Percentiles rank a stretch among this genome's conserved stretches.
Evolutionary conservation across 1,140 invertebrate species (phyloP).

Genomic region (Onthophagus taurus): DNA sequence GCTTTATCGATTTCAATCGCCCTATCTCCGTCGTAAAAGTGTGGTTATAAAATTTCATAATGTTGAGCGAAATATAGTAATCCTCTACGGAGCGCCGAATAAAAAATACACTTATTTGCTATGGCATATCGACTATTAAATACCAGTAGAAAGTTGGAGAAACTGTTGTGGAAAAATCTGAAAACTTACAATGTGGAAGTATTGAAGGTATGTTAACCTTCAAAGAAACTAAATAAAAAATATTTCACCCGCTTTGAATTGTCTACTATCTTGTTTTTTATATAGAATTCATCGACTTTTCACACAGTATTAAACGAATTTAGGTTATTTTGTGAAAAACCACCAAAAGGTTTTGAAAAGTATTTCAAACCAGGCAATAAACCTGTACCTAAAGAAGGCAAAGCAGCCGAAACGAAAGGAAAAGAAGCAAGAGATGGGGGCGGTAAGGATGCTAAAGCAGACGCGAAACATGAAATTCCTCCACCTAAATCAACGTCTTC

Average conservation of each 20-base stretch:
- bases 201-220: conserved; percentile 13
- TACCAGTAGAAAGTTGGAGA: conserved; percentile 35
- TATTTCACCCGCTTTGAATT: background rate
- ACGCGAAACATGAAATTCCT: conserved; percentile 26
- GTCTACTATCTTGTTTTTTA: no score
- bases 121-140: conserved; percentile 38
- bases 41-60: conserved; percentile 11
- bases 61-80: conserved; percentile 3
- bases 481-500: conserved; percentile 37
- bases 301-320: conserved; percentile 43
- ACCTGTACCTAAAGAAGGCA: conserved; percentile 22
- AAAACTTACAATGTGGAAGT: conserved; percentile 16
- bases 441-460: conserved; percentile 23
- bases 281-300: conserved; percentile 31
- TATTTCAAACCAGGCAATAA: conserved; percentile 59
- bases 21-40: background rate
- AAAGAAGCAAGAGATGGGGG: conserved; percentile 39
- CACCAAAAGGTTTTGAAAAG: conserved; percentile 88
- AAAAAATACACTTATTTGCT: conserved; percentile 15
- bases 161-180: conserved; percentile 33
- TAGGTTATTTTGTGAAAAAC: conserved; percentile 54
- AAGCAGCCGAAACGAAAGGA: conserved; percentile 33
- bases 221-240: conserved; percentile 12
- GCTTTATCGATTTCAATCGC: background rate
- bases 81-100: background rate